phyloP scores from a whole-genome alignment of 2,113 vertebrate species.

The Syngnathus floridae region DNA sequence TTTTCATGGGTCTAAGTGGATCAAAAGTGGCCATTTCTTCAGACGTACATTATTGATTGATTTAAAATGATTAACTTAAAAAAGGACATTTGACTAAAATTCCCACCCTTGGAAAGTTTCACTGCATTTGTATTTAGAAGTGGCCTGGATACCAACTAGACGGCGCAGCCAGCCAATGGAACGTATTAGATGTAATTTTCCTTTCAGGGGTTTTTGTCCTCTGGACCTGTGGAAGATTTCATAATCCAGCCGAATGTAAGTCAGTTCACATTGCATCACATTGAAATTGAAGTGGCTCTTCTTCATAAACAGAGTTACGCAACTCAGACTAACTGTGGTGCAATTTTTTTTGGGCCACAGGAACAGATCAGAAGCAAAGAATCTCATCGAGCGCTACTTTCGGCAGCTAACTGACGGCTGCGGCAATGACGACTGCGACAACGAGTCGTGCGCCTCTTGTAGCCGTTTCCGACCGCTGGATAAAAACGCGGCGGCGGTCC shows the following conservation, averaged over 20 bases:
- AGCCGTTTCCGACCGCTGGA: constrained; percentile 89
- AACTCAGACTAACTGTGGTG: constrained; percentile 55
- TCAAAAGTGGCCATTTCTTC: too few relatives aligned
- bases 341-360: constrained; percentile 79
- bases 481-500: constrained; percentile 95
- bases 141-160: neutral
- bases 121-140: neutral
- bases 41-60: too few relatives aligned
- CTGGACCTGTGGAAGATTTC: constrained; percentile 76
- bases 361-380: constrained; percentile 99
- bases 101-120: too few relatives aligned
- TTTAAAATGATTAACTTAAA: too few relatives aligned
- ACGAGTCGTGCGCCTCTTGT: constrained; percentile 96
- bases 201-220: constrained; percentile 77
- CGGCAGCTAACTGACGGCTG: constrained; percentile 99
- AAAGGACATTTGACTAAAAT: too few relatives aligned
- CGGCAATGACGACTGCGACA: constrained; percentile 98
- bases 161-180: neutral
- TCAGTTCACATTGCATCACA: constrained; percentile 17
- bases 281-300: constrained; percentile 1
- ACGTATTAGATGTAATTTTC: neutral
- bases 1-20: too few relatives aligned
- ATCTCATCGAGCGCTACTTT: constrained; percentile 99
- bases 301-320: constrained; percentile 5
- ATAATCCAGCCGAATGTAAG: constrained; percentile 98